Evolutionary conservation across 2,888 invertebrate genomes (phyloP).

Genomic region (Lepidocyrtoides sp.): DNA sequence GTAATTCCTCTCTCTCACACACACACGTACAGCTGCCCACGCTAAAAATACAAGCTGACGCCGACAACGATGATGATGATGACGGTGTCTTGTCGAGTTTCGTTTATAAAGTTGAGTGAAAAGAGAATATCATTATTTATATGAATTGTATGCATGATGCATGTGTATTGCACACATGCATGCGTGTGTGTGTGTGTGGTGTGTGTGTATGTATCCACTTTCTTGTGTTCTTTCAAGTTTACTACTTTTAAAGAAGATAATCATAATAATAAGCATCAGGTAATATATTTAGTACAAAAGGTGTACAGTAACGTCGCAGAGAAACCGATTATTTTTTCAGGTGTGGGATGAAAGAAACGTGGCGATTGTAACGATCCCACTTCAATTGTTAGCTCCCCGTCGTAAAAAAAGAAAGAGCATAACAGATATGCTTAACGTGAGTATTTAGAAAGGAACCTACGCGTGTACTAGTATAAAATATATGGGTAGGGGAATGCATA

Average conservation of each 20-base stretch:
- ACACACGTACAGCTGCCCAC: slow-evolving; percentile 78
- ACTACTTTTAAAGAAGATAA: slow-evolving; percentile 5
- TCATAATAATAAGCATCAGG: slow-evolving; percentile 18
- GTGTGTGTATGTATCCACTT: background rate
- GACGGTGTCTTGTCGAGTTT: slow-evolving; percentile 69
- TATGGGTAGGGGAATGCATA: background rate
- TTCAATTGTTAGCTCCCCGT: slow-evolving; percentile 13
- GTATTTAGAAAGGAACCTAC: background rate
- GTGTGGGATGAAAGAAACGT: slow-evolving; percentile 68
- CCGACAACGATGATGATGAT: slow-evolving; percentile 56
- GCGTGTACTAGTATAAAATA: slow-evolving; percentile 5
- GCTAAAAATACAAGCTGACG: slow-evolving; percentile 85
- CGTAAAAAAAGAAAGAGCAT: slow-evolving; percentile 4
- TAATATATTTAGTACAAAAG: slow-evolving; percentile 47
- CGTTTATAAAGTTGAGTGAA: slow-evolving; percentile 14
- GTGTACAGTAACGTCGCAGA: slow-evolving; percentile 31
- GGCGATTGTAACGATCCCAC: slow-evolving; percentile 27
- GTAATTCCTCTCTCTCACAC: slow-evolving; percentile 45
- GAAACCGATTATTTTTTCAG: slow-evolving; percentile 66
- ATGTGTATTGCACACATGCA: background rate
- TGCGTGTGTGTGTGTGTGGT: background rate
- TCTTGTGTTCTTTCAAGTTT: slow-evolving; percentile 24
- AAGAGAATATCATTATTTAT: slow-evolving; percentile 4
- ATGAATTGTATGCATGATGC: background rate
- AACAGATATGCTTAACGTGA: background rate